Percentiles rank a stretch among this genome's conserved stretches.
These are phyloP conservation scores for Periophthalmodon schlosseri DNA, from an alignment of 2,113 vertebrate genomes.

Conservation along the genomic window DNA sequence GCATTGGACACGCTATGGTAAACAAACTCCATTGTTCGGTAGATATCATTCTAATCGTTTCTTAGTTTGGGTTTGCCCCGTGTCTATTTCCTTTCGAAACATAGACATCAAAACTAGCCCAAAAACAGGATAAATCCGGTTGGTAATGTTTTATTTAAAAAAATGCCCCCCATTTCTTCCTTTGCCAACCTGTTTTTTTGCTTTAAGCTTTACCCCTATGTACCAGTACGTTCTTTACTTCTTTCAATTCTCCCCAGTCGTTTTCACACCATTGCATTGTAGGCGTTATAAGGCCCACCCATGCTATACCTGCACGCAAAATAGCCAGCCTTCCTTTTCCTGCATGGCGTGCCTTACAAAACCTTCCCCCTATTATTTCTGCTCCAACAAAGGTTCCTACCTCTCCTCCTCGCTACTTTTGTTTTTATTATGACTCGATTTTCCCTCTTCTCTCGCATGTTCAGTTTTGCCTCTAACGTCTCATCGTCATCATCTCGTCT, in stretches of 20 bases:
- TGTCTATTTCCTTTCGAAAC: conserved; percentile 99
- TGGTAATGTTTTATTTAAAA: conserved; percentile 93
- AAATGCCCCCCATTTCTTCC: conserved; percentile 84
- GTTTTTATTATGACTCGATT: conserved; percentile 27
- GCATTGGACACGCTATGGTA: conserved; percentile 99
- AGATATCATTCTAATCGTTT: conserved; percentile 99
- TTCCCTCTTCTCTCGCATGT: conserved; percentile 62
- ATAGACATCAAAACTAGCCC: conserved; percentile 99
- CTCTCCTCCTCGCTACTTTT: conserved; percentile 24
- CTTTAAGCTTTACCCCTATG: conserved; percentile 31
- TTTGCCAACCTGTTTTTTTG: conserved; percentile 66
- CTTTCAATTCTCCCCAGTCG: conserved; percentile 43
- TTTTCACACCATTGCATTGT: conserved; percentile 90
- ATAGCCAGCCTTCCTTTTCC: conserved; percentile 82
- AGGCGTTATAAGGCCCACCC: conserved; percentile 89
- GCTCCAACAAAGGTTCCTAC: conserved; percentile 54
- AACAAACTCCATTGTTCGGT: conserved; percentile 99
- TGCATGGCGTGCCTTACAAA: conserved; percentile 71
- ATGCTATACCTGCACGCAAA: conserved; percentile 74
- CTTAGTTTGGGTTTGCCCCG: conserved; percentile 99
- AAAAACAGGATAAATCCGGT: conserved; percentile 96
- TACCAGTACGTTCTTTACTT: neutral
- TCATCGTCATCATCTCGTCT: conserved; percentile 44
- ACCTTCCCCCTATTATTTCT: conserved; percentile 54
- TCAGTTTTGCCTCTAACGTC: conserved; percentile 60